phyloP scores from a whole-genome alignment of 92 coral and sea anemone genomes.

The Heliopora coerulea region DNA sequence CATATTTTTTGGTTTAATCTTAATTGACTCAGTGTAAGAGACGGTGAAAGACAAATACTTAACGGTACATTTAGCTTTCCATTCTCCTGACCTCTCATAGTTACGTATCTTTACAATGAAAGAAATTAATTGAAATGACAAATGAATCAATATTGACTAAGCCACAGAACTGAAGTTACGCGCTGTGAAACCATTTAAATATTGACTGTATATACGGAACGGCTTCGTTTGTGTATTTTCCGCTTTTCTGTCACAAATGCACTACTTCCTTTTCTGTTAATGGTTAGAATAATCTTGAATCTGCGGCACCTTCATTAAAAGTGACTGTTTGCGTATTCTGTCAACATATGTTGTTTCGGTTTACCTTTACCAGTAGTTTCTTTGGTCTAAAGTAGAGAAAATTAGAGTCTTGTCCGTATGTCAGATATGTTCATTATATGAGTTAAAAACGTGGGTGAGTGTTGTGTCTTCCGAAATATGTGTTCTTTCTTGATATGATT shows the following conservation, averaged over 20 bases:
- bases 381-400: no score
- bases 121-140: conserved; percentile 20
- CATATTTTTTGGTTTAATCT: not conserved
- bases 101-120: conserved; percentile 14
- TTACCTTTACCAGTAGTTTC: no score
- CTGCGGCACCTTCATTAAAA: no score
- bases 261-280: not conserved
- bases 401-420: no score
- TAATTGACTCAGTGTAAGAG: not conserved
- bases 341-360: no score
- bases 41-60: conserved; percentile 20
- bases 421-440: no score
- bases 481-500: no score
- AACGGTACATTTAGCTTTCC: conserved; percentile 6
- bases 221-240: not conserved
- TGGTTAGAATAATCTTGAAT: no score
- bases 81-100: not conserved
- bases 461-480: no score
- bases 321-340: no score
- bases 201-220: not conserved
- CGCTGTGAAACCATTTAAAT: not conserved
- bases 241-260: not conserved
- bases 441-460: no score
- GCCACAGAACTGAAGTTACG: conserved; percentile 14
- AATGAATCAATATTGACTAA: conserved; percentile 18